Evolutionary conservation across 2,888 invertebrate species (phyloP), one percentile per base, ranked within the genome.

Genomic region (Drosophila longiperda): DNA sequence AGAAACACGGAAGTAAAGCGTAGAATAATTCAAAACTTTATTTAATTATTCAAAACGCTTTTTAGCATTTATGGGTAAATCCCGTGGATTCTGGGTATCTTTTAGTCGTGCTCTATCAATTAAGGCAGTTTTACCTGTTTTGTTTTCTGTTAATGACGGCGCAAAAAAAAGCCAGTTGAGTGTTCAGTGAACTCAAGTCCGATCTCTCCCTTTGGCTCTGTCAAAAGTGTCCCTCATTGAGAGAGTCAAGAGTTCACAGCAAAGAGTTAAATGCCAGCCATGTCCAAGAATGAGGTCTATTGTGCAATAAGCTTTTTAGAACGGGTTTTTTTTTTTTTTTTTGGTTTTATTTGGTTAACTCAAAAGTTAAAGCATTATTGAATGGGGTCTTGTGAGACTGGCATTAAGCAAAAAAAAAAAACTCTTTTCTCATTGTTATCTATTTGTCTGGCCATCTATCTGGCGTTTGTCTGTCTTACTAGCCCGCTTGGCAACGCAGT

Each of bases 241-340:
- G 63, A 61, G 73, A 78, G 74, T 78, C 74, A 78, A 75, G 71
- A 75, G 78, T 78, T 78, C 68, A 78, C 42, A 49, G 63, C 71
- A 58, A 54, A 83, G 80, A 75, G 75, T 75, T 86, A 83, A 84
- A 79, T 82, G 77, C 68, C 82, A 77, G 76, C 69, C 70, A 78
- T 78, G 85, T 72, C 70, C 75, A 57, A 84, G 81, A 84, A 82
- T 75, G 75, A 71, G 79, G 83, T 83, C 83, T 83, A 75, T 82
- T 81, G 83, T 83, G 83, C 83, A 84, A 84, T 86, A 64, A 69
- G 82, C 62, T 54, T 73, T 63, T 70, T 65, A 84, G 84, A 84
- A 84, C 83, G 64, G 75, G 77, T 83, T 79, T 78, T 73, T 53
- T 17, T 29, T 29, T 26, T 26, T 29, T 29, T 29, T 26, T 33